Evolutionary conservation across 2,113 vertebrate genomes (phyloP).

Genomic region (Gopherus evgoodei): DNA sequence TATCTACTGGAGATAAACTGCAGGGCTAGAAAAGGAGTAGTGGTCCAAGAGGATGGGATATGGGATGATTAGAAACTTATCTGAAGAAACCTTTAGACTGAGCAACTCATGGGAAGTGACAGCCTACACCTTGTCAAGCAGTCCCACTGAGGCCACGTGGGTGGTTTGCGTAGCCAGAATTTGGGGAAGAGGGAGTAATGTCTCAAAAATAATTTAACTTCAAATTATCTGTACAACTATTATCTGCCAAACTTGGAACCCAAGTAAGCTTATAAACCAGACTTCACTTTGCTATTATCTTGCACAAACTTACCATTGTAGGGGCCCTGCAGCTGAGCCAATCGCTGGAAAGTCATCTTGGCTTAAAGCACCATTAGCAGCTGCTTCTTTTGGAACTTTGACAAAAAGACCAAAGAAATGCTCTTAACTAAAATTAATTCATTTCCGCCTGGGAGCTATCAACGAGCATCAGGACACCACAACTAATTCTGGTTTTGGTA

Average conservation of each 20-base stretch:
- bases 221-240: neutral
- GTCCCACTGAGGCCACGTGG: neutral
- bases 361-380: conserved; percentile 72
- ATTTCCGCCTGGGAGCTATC: neutral
- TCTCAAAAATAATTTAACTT: neutral
- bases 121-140: fast-evolving
- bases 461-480: neutral
- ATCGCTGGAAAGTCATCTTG: conserved; percentile 85
- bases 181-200: fast-evolving
- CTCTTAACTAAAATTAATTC: neutral
- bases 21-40: neutral
- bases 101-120: neutral
- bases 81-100: neutral
- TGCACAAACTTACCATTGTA: conserved; percentile 72
- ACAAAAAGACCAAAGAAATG: conserved; percentile 40
- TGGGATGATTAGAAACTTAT: neutral
- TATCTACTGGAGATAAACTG: neutral
- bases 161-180: neutral
- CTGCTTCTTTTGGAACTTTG: conserved; percentile 76
- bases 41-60: neutral
- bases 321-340: conserved; percentile 64
- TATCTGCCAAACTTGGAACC: neutral
- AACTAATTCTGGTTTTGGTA: conserved; percentile 15
- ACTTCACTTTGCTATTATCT: neutral
- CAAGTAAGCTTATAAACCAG: neutral